Base-by-base conservation (phyloP, 2,113 vertebrate genomes). In the Myotis lucifugus region DNA sequence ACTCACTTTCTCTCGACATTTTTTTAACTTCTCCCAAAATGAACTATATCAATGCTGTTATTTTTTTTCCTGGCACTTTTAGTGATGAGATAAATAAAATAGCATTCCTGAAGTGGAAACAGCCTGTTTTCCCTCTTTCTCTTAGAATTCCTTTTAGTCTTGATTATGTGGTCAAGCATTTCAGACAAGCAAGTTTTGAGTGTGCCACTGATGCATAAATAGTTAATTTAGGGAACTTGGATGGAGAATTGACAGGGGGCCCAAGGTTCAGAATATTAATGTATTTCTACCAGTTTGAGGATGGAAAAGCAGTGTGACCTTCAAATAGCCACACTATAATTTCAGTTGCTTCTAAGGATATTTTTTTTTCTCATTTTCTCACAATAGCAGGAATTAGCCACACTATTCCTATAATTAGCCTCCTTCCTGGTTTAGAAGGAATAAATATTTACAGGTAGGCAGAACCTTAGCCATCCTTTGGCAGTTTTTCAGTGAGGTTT, bases 261-360 rank as follows among this genome's bases (percentile, higher is more conserved):
- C 11, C 25, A 93, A 66, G 5, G 48, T 85, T 96, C 23, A 88
- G 29, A 90, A 82, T 56, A 92, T 50, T 93, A 85, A 56, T 59
- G 73, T 90, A 78, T 91, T 15, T 83, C 19, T 73, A 6, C 90
- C n/a, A 4, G 12, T 88, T 77, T 69, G 32, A 42, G 3, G 9
- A 79, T 73, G 19, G 14, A 85, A 96, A 92, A 93, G 3, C 8
- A 42, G 11, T 56, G 0, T 88, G 12, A 93, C 19, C 25, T 92
- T 91, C 50, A 89, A 54, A n/a, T 13, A 89, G 17, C 29, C 12
- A 81, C 37, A 23, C 37, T 83, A 42, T 94, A n/a, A 92, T 85
- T 97, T 96, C n/a, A 94, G 23, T 52, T 90, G 37, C 66, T 90
- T 15, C 70, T 64, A 94, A 74, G 18, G 10, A 85, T 66, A 69